Evolutionary conservation across 2,888 invertebrate genomes (phyloP).

Genomic region (Drosophila subquinaria): DNA sequence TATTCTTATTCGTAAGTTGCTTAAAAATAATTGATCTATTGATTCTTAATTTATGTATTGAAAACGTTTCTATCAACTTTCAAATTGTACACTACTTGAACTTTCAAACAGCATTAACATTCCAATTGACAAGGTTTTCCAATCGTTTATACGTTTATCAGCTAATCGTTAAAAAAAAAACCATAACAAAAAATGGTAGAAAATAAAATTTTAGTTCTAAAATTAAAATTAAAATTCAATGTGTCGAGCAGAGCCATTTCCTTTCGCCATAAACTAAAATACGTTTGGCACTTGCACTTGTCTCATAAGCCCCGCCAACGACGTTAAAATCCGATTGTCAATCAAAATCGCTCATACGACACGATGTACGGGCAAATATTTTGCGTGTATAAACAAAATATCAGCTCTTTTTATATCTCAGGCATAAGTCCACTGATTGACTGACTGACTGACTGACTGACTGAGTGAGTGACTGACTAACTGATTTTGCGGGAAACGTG

Average conservation of each 20-base stretch:
- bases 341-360: constrained; percentile 59
- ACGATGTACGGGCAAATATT: constrained; percentile 38
- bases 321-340: constrained; percentile 72
- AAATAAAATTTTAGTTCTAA: constrained; percentile 15
- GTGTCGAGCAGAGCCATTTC: constrained; percentile 35
- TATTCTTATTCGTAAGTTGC: not conserved
- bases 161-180: constrained; percentile 15
- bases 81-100: not conserved
- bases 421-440: constrained; percentile 45
- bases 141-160: constrained; percentile 31
- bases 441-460: constrained; percentile 30
- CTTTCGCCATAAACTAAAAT: constrained; percentile 50
- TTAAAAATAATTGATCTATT: not conserved
- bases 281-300: constrained; percentile 10
- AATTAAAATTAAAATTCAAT: constrained; percentile 25
- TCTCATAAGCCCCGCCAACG: constrained; percentile 36
- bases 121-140: constrained; percentile 4
- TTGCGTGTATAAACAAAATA: constrained; percentile 33
- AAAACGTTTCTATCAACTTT: not conserved
- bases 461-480: constrained; percentile 33
- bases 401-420: constrained; percentile 32
- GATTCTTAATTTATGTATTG: not conserved
- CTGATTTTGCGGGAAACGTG: constrained; percentile 54
- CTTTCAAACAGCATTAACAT: not conserved
- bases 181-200: constrained; percentile 2